Percentiles rank a stretch among this genome's conserved stretches.
These are phyloP conservation scores for Macroteleia sp. DNA, from an alignment of 2,888 invertebrate species.

Conservation along the genomic window DNA sequence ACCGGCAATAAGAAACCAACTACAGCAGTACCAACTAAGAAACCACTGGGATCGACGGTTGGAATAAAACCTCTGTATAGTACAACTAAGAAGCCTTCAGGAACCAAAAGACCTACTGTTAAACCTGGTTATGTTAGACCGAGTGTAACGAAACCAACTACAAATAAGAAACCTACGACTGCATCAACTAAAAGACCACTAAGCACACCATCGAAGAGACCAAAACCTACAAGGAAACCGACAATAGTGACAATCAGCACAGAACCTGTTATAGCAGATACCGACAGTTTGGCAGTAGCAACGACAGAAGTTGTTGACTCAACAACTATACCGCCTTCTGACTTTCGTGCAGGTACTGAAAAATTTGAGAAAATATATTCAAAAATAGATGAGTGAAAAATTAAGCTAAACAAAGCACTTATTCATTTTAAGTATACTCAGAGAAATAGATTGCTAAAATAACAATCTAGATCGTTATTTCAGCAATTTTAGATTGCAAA, in stretches of 20 bases:
- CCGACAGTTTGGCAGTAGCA: slow-evolving; percentile 36
- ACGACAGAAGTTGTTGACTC: slow-evolving; percentile 46
- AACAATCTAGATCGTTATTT: no score
- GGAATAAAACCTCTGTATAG: slow-evolving; percentile 6
- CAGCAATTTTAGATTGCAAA: no score
- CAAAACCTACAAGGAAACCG: slow-evolving; percentile 83
- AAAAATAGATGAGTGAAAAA: no score
- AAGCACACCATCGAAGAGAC: slow-evolving; percentile 74
- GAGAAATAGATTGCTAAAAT: no score
- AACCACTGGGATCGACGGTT: slow-evolving; percentile 72
- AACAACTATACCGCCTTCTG: slow-evolving; percentile 78
- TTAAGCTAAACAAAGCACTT: no score
- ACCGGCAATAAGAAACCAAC: slow-evolving; percentile 70
- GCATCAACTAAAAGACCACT: slow-evolving; percentile 71
- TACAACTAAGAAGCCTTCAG: slow-evolving; percentile 28
- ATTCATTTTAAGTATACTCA: no score
- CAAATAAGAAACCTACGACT: slow-evolving; percentile 83
- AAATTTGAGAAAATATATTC: no score
- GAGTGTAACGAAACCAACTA: slow-evolving; percentile 77
- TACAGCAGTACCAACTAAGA: slow-evolving; percentile 76
- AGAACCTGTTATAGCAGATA: slow-evolving; percentile 61
- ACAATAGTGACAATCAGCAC: slow-evolving; percentile 71
- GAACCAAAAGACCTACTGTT: slow-evolving; percentile 71
- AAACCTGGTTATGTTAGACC: no score
- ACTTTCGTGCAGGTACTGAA: slow-evolving; percentile 78